Evolutionary conservation across 2,113 vertebrate species (phyloP).

Genomic region (Oreochromis niloticus): DNA sequence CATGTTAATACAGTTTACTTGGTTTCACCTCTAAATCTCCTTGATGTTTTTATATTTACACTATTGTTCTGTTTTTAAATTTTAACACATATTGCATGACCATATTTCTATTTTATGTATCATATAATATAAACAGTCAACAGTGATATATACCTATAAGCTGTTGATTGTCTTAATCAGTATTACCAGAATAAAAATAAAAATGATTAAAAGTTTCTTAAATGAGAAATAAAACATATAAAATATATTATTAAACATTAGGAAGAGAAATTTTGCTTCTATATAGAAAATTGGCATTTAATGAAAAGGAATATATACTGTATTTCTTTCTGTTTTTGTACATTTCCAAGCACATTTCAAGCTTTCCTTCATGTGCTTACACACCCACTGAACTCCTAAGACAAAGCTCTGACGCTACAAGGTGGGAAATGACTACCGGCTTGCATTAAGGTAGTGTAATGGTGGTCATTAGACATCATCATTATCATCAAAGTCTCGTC

Average conservation of each 20-base stretch:
- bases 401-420: conserved; percentile 2
- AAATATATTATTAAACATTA: not conserved
- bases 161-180: not conserved
- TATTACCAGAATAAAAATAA: not conserved
- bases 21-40: not conserved
- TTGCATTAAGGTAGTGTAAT: conserved; percentile 5
- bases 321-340: not conserved
- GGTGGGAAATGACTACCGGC: not conserved
- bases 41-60: not conserved
- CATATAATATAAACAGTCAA: not conserved
- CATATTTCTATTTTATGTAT: not conserved
- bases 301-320: not conserved
- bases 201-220: not conserved
- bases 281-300: not conserved
- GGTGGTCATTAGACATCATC: conserved; percentile 23
- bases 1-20: not conserved
- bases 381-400: not conserved
- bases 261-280: not conserved
- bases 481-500: conserved; percentile 47
- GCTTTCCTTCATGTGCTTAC: not conserved
- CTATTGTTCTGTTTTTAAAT: not conserved
- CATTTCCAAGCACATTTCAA: not conserved
- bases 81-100: not conserved
- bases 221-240: not conserved
- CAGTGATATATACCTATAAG: not conserved